Evolutionary conservation across 1,140 invertebrate genomes (phyloP), one percentile per base, ranked within the genome.

Genomic region (Caenorhabditis briggsae): DNA sequence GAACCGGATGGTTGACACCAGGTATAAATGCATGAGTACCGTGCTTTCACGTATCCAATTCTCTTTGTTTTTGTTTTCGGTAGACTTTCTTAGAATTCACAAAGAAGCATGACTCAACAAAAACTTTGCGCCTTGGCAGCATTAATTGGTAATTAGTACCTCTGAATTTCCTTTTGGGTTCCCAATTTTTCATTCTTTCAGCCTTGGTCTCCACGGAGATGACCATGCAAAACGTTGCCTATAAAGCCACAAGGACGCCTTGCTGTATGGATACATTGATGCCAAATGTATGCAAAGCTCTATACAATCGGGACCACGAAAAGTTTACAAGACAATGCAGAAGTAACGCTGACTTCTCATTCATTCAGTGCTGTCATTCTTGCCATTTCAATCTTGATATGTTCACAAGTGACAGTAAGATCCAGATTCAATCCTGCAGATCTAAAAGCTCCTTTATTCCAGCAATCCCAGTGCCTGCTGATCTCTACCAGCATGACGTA

Each of bases 291-390:
- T 89, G 89, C 74, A 88, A 88, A 16, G 82, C 88, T 11, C 59
- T 89, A 8, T 88, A 88, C 56, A 82, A 85, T 23, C 86, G 82
- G 74, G 82, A 89, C 41, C 85, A 88, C 58, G 86, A 88, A 16
- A 85, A 58, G n/a, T 89, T 89, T 59, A 84, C 86, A 3, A 85
- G 50, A 33, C 82, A 82, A 46, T 89, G 88, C 58, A 82, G 88
- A 64, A 86, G 53, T 16, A 89, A 89, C 46, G 82, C 88, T 23
- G 88, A 89, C 48, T 89, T 89, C 70, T 78, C 65, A 43, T 89
- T 89, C 58, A 85, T 89, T 20, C 89, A 89, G 74, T 89, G 89
- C 48, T 89, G 89, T 58, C 83, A 88, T 53, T 82, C 83, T 46
- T 89, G 89, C 48, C 88, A 89, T 84, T 89, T 89, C 83, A 85